A percentile compares a stretch with the other conserved stretches of the same genome.
These are phyloP conservation scores for Remorina albescens DNA, from an alignment of 2,797 vertebrate genomes.

Conservation along the genomic window DNA sequence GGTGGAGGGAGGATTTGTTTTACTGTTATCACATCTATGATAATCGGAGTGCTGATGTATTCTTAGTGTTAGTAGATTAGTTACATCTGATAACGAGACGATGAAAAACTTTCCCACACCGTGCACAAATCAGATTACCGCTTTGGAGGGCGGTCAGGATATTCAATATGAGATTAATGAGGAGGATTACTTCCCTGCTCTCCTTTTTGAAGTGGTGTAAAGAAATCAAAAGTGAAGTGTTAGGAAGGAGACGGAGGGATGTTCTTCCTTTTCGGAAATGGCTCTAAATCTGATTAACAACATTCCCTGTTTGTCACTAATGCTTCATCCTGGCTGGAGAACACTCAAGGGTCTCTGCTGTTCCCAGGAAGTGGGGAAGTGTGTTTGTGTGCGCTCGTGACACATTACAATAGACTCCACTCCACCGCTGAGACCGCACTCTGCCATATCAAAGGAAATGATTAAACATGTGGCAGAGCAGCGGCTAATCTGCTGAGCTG, in stretches of 20 bases:
- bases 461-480: conserved; percentile 47
- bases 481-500: conserved; percentile 59
- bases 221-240: conserved; percentile 56
- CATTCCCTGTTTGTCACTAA: conserved; percentile 82
- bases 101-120: conserved; percentile 28
- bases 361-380: conserved; percentile 53
- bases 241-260: conserved; percentile 7
- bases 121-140: conserved; percentile 39
- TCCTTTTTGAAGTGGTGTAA: conserved; percentile 62
- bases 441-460: conserved; percentile 64
- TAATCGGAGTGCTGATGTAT: background rate
- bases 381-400: conserved; percentile 16
- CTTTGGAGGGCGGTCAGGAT: conserved; percentile 19
- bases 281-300: conserved; percentile 78
- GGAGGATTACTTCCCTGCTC: conserved; percentile 55
- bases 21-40: background rate
- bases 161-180: conserved; percentile 47
- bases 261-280: conserved; percentile 68
- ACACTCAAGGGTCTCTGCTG: conserved; percentile 71
- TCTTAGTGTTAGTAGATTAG: conserved; percentile 6
- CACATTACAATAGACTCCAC: conserved; percentile 43
- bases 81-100: background rate
- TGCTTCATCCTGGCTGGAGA: conserved; percentile 77
- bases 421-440: conserved; percentile 50
- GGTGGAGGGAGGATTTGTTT: background rate